Percentiles rank a stretch among this genome's conserved stretches.
Conservation (phyloP, 1,140 invertebrate species). For the Ceratina calcarata region DNA sequence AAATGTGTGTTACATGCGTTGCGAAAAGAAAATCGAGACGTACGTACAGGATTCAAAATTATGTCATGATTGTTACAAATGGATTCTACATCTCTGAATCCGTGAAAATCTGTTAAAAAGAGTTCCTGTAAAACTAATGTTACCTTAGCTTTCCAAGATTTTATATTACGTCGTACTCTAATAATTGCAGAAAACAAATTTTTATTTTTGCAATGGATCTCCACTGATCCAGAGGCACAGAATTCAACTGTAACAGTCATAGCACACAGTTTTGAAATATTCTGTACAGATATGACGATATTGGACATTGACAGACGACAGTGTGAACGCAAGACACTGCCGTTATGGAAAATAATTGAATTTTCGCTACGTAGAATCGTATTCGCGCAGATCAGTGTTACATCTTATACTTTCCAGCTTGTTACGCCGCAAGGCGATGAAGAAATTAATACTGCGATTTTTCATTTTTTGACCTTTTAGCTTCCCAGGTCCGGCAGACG, state of each 20-base stretch:
- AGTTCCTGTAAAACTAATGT: not conserved
- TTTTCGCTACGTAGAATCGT: not conserved
- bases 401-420: conserved; percentile 77
- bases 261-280: too few species aligned
- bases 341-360: not conserved
- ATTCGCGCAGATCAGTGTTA: conserved; percentile 69
- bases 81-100: too few species aligned
- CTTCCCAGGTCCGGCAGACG: conserved; percentile 81
- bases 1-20: conserved; percentile 59
- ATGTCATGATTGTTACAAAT: too few species aligned
- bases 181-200: too few species aligned
- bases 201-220: too few species aligned
- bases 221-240: too few species aligned
- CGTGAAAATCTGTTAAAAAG: too few species aligned
- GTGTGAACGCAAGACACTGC: conserved; percentile 4
- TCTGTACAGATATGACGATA: not conserved
- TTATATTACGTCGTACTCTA: too few species aligned
- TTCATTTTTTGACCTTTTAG: conserved; percentile 81
- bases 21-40: conserved; percentile 29
- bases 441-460: conserved; percentile 78
- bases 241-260: too few species aligned
- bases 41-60: not conserved
- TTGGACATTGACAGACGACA: conserved; percentile 5
- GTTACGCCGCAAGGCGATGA: conserved; percentile 61
- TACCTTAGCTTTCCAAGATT: too few species aligned